Evolutionary conservation across 2,113 vertebrate genomes (phyloP).

Genomic region (Seriola quinqueradiata): DNA sequence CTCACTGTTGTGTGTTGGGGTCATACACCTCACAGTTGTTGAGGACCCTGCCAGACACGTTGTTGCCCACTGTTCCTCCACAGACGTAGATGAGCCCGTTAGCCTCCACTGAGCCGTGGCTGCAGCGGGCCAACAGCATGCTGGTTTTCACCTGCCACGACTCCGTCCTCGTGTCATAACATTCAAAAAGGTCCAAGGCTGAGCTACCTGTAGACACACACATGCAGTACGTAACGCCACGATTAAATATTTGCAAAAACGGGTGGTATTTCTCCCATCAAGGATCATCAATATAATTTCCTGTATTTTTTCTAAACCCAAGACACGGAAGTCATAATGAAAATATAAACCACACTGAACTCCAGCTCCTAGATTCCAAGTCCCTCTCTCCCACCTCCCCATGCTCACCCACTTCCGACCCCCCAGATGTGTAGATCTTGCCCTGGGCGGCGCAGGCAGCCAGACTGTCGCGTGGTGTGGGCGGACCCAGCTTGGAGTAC

Average conservation of each 20-base stretch:
- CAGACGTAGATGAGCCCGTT: slow-evolving; percentile 96
- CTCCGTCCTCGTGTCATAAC: slow-evolving; percentile 96
- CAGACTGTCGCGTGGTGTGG: slow-evolving; percentile 95
- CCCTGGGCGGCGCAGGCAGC: slow-evolving; percentile 95
- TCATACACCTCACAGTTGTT: slow-evolving; percentile 97
- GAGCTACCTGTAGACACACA: slow-evolving; percentile 88
- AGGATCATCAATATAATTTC: not conserved
- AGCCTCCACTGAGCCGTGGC: slow-evolving; percentile 95
- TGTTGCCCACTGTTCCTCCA: slow-evolving; percentile 95
- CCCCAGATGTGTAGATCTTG: slow-evolving; percentile 98
- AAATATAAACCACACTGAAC: not conserved
- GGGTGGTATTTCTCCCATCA: not conserved
- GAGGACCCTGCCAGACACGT: slow-evolving; percentile 94
- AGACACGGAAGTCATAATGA: not conserved
- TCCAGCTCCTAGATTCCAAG: not conserved
- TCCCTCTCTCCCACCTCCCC: not conserved
- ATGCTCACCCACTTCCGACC: slow-evolving; percentile 96
- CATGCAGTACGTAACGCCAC: too few species aligned
- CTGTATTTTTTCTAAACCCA: not conserved
- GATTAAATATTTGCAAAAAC: not conserved
- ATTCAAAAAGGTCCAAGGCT: slow-evolving; percentile 95
- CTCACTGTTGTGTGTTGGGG: slow-evolving; percentile 94
- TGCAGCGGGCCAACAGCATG: slow-evolving; percentile 96
- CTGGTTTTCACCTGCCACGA: slow-evolving; percentile 96
- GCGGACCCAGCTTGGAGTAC: slow-evolving; percentile 98